Evolutionary conservation across 2,113 vertebrate species (phyloP).

Genomic region (Odocoileus virginianus): DNA sequence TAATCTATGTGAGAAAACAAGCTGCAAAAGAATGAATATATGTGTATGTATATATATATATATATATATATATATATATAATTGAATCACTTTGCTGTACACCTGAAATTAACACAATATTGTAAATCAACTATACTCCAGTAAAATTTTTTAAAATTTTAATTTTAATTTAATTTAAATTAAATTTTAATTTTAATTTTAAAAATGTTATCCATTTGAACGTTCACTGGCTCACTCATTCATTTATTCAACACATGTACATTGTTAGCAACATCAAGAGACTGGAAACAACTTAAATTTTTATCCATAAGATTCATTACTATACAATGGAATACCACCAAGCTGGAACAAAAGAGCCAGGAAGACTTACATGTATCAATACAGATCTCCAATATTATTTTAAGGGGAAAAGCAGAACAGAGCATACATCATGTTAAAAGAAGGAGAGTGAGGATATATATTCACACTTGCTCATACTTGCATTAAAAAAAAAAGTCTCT

Average conservation of each 20-base stretch:
- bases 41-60: not conserved
- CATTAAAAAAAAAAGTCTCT: not conserved
- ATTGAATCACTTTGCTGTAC: not conserved
- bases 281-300: not conserved
- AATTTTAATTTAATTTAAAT: not conserved
- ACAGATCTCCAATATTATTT: not conserved
- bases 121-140: not conserved
- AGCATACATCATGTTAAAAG: not conserved
- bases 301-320: not conserved
- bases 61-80: not conserved
- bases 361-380: not conserved
- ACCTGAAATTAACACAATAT: not conserved
- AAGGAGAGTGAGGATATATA: not conserved
- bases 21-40: not conserved
- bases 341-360: not conserved
- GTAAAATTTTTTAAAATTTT: not conserved
- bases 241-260: not conserved
- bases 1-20: not conserved
- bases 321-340: not conserved
- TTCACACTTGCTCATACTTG: not conserved
- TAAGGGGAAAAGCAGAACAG: not conserved
- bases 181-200: not conserved
- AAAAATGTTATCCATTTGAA: not conserved
- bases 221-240: not conserved
- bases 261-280: not conserved